Base-by-base conservation (phyloP, 1,140 invertebrate genomes). In the Drosophila triauraria region DNA sequence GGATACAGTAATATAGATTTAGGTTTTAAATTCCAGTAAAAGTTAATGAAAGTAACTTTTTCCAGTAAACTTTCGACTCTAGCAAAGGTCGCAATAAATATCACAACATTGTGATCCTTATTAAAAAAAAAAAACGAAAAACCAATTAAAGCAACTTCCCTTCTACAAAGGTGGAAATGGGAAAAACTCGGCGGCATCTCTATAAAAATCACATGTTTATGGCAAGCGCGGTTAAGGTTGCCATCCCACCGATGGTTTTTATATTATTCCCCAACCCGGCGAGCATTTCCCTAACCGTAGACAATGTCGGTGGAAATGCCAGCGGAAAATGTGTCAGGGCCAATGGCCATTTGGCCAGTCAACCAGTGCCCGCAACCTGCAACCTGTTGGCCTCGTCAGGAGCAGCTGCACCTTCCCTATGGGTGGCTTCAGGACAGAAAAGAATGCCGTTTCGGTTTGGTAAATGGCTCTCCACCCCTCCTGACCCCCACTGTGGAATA, bases 161-260 rank as follows among this genome's bases (percentile, higher is more conserved):
- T 4, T 30, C 27, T n/a, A 20, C 23, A 15, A 35, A 10, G n/a
- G 12, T n/a, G 47, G 10, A 15, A 30, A 30, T 20, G 20, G 15
- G 27, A 15, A 17, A 51, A 27, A 27, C 23, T 30, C 17, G 15
- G 32, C 25, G 42, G 23, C 2, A 27, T 58, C 50, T 27, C 62
- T 23, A 84, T 78, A 78, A 87, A 87, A 87, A 65, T 53, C 50
- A 17, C 79, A 82, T 78, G 77, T 78, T 85, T 86, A 86, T 62
- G 75, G 64, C 75, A 48, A 40, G 25, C 38, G 15, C 20, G 46
- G 56, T 51, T 43, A 42, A 32, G 61, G 48, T 61, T 40, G 43
- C 42, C 56, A 47, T 58, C 35, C 57, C 30, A 58, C n/a, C 48
- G 40, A 50, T 74, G 67, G 27, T 35, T 71, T 54, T 60, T 72